These are phyloP conservation scores for Fragum fragum DNA, from an alignment of 2,888 invertebrate species.

Conservation along the genomic window DNA sequence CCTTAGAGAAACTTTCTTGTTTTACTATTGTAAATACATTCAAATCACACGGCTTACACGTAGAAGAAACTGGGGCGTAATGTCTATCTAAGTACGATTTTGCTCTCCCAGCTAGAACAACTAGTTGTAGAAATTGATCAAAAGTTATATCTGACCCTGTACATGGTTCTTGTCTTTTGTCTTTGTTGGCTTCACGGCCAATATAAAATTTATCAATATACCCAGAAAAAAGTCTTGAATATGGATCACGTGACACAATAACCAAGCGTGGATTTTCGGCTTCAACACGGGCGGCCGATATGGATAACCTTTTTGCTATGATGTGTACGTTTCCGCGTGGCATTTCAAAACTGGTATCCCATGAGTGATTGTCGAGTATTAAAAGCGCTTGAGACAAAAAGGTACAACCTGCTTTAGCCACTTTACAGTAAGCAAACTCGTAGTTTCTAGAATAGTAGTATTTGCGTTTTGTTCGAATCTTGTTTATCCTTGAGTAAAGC, in stretches of 20 bases:
- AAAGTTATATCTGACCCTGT: no score
- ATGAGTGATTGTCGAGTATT: constrained; percentile 5
- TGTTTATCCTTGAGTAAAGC: no score
- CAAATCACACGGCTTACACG: constrained; percentile 43
- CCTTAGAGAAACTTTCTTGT: constrained; percentile 46
- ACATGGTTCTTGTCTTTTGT: no score
- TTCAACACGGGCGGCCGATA: no score
- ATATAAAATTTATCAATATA: constrained; percentile 42
- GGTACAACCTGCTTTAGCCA: constrained; percentile 49
- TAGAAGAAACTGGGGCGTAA: constrained; percentile 39
- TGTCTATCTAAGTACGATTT: constrained; percentile 25
- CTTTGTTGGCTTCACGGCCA: background rate
- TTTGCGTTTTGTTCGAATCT: no score
- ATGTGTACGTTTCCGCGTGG: constrained; percentile 16
- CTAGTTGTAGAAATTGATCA: constrained; percentile 5
- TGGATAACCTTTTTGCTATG: background rate
- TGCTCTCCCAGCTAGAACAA: background rate
- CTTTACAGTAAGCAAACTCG: constrained; percentile 49
- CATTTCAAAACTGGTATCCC: constrained; percentile 10
- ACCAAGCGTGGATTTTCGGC: constrained; percentile 22
- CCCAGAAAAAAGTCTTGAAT: constrained; percentile 44
- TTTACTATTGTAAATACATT: constrained; percentile 38
- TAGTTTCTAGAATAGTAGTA: constrained; percentile 21
- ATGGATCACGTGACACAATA: constrained; percentile 55
- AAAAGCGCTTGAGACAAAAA: constrained; percentile 47